A percentile compares a stretch with the other conserved stretches of the same genome.
Conservation (phyloP, 2,113 vertebrate species). For the Danio rerio region GRCz12tu NC_133198.1:44610001-44610500, state of each 20-base stretch:
- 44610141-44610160: background rate
- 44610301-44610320: background rate
- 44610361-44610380: background rate
- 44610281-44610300: background rate
- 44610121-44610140: background rate
- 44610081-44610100: background rate
- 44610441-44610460: background rate
- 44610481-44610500: too few relatives aligned
- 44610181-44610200: slow-evolving; percentile 16
- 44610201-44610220: background rate
- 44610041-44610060: slow-evolving; percentile 9
- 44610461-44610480: too few relatives aligned
- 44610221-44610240: background rate
- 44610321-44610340: background rate
- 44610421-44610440: background rate
- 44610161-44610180: background rate
- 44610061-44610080: background rate
- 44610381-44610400: background rate
- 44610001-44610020: too few relatives aligned
- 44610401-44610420: background rate
- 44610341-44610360: too few relatives aligned
- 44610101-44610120: background rate
- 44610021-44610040: too few relatives aligned
- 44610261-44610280: background rate
- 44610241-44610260: background rate